Base-by-base conservation (phyloP, 2,113 vertebrate genomes). In the Chamaetylas fuelleborni region DNA sequence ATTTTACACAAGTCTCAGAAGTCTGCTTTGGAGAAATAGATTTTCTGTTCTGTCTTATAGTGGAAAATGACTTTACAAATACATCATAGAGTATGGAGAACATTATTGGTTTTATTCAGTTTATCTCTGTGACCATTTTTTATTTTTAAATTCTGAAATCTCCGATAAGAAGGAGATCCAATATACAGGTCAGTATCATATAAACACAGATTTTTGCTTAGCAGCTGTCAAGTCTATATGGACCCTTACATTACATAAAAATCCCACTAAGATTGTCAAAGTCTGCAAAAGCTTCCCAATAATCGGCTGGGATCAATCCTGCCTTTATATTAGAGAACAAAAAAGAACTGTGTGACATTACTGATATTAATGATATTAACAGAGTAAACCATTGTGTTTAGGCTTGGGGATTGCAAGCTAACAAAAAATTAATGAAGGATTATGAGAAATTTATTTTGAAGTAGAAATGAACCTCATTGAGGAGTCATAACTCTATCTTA, bases 161-260 rank as follows among this genome's bases (percentile, higher is more conserved):
- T 69, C 24, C 66, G 16, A 56, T 82, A 88, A 58, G 53, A 88
- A 57, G 48, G 14, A 85, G 31, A 74, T 61, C 77, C 0, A 19
- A 48, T 57, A 61, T 25, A 91, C 88, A 92, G 81, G 58, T 73
- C 50, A 79, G 33, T 90, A 86, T 91, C 67, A 60, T 91, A 50
- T 17, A 43, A 91, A 92, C 24, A 77, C 18, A 36, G 8, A 38
- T 61, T 89, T 94, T 65, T 72, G 42, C 51, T 94, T 51, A 80
- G 61, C 78, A 92, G 64, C 42, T 70, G 69, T 84, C 65, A 96
- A 91, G 85, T 62, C 71, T 84, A 79, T 90, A 92, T 81, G 81
- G 65, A 91, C 34, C 8, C 72, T 54, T 69, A 31, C 12, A 76
- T 45, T 78, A 65, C 26, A 61, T 47, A 85, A 92, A 83, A 69